phyloP scores from a whole-genome alignment of 53 echinoderm and acorn worm genomes.

The Luidia sarsii region DNA sequence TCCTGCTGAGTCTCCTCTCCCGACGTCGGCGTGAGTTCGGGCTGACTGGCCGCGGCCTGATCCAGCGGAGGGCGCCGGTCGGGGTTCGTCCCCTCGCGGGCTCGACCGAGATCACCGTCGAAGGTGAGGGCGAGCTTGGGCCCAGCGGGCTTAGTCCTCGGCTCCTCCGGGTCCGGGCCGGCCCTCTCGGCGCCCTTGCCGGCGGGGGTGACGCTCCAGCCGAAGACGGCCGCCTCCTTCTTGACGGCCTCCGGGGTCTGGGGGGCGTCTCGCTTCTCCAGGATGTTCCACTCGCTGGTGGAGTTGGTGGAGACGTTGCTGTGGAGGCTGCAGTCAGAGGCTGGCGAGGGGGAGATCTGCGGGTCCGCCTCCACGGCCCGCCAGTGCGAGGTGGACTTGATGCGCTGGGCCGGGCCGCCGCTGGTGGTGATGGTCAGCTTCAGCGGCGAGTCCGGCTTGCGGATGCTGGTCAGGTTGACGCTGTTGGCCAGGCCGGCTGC shows the following conservation, averaged over 20 bases:
- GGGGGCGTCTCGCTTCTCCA: conserved; percentile 71
- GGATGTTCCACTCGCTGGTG: conserved; percentile 92
- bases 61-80: not conserved
- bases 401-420: conserved; percentile 77
- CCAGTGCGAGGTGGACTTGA: conserved; percentile 84
- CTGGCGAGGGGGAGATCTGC: conserved; percentile 84
- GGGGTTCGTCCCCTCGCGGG: not conserved
- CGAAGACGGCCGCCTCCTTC: conserved; percentile 66
- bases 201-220: conserved; percentile 68
- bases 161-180: not conserved
- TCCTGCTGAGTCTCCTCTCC: too few species aligned
- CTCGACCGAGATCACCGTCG: not conserved
- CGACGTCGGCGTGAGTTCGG: too few species aligned
- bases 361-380: conserved; percentile 69
- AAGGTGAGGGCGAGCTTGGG: conserved; percentile 23
- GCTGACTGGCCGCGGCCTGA: not conserved
- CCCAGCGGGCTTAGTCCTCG: conserved; percentile 17
- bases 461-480: conserved; percentile 79
- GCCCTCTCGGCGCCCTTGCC: conserved; percentile 17
- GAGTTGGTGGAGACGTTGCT: conserved; percentile 84
- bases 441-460: conserved; percentile 88
- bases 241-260: conserved; percentile 56
- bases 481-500: conserved; percentile 78
- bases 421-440: conserved; percentile 97
- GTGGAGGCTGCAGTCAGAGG: conserved; percentile 88